Evolutionary conservation across 2,113 vertebrate genomes (phyloP).

Genomic region (Lamprologus tigripictilis): DNA sequence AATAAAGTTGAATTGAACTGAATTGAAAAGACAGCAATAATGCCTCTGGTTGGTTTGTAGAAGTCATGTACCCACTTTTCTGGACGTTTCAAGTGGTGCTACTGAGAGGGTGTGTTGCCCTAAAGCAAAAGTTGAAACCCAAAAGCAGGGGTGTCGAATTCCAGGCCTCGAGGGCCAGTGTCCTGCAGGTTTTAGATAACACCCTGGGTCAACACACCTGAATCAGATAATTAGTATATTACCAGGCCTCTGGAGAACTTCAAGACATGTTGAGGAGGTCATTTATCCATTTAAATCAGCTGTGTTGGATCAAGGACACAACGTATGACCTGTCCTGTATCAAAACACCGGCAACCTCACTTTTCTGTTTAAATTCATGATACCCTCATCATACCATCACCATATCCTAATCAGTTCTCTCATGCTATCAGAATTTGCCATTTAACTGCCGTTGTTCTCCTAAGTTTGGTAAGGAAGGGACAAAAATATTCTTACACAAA

Average conservation of each 20-base stretch:
- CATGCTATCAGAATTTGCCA: neutral
- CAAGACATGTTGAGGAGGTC: neutral
- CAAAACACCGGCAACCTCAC: neutral
- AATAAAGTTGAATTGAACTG: neutral
- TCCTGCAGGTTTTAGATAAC: neutral
- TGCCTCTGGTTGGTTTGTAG: neutral
- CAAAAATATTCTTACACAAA: neutral
- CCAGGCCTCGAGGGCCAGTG: neutral
- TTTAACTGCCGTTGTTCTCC: neutral
- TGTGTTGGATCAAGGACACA: neutral
- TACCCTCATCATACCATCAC: neutral
- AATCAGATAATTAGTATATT: neutral
- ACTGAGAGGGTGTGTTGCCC: neutral
- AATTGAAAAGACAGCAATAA: neutral
- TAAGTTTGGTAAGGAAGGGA: neutral
- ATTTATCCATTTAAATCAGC: neutral
- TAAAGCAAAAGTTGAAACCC: neutral
- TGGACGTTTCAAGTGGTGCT: neutral
- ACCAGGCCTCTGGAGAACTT: neutral
- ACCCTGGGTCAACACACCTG: neutral
- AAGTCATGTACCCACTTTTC: neutral
- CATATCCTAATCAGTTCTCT: neutral
- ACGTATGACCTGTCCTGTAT: neutral
- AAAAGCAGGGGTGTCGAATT: neutral
- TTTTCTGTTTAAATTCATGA: neutral